Percentiles rank a stretch among this genome's conserved stretches.
phyloP scores from a whole-genome alignment of 2,797 vertebrate species.

The Danio aesculapii region DNA sequence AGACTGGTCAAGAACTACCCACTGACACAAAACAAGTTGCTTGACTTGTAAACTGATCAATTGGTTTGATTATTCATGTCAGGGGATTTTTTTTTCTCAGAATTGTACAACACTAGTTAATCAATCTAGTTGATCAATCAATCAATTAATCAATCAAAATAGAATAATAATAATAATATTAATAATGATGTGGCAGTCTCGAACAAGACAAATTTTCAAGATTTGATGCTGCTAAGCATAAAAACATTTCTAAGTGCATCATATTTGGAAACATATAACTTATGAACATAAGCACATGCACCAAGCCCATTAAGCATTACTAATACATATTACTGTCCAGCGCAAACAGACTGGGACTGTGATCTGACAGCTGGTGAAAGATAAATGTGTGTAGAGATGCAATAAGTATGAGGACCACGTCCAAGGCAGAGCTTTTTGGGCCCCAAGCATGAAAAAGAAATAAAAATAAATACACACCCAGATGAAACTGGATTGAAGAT shows the following conservation, averaged over 20 bases:
- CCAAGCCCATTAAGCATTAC: neutral
- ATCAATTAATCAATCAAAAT: too few relatives aligned
- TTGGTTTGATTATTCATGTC: neutral
- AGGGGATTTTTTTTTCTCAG: neutral
- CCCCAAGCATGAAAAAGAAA: constrained; percentile 18
- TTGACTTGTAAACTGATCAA: neutral
- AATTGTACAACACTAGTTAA: neutral
- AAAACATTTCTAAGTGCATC: neutral
- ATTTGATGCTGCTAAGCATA: neutral
- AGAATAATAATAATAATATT: too few relatives aligned
- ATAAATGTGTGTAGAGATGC: neutral
- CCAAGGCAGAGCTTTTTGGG: constrained; percentile 34
- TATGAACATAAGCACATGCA: neutral
- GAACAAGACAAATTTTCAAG: neutral
- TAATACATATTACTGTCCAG: neutral
- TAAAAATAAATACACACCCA: constrained; percentile 44
- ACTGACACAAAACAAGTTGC: neutral
- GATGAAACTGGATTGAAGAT: constrained; percentile 46
- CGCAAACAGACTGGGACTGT: neutral
- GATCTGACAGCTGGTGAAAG: constrained; percentile 7
- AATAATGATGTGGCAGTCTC: neutral
- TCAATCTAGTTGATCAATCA: too few relatives aligned
- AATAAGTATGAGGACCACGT: constrained; percentile 32
- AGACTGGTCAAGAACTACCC: neutral
- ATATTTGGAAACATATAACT: neutral